Percentiles rank a stretch among this genome's conserved stretches.
Evolutionary conservation across 1,140 invertebrate species (phyloP).

Genomic region (Brachystomella parvula): DNA sequence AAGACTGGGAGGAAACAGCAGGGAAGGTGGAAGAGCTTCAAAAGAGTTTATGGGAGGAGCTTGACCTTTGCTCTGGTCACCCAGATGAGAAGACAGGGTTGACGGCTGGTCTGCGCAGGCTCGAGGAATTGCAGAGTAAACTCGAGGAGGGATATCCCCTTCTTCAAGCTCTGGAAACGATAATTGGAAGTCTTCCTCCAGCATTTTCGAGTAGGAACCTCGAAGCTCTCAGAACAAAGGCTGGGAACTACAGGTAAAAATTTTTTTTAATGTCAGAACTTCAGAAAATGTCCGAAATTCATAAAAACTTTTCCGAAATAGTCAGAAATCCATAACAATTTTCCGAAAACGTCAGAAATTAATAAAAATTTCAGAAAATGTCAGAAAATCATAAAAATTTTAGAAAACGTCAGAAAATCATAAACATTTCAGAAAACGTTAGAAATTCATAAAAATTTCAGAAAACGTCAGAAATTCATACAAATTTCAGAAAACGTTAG

Average conservation of each 20-base stretch:
- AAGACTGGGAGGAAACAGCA: slow-evolving; percentile 74
- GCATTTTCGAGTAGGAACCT: slow-evolving; percentile 63
- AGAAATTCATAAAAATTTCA: too few relatives aligned
- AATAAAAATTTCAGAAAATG: too few relatives aligned
- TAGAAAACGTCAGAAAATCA: too few relatives aligned
- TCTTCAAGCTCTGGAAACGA: slow-evolving; percentile 60
- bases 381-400: too few relatives aligned
- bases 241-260: slow-evolving; percentile 58
- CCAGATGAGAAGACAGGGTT: slow-evolving; percentile 65
- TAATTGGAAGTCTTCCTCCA: slow-evolving; percentile 52
- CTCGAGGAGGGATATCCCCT: slow-evolving; percentile 63
- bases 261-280: too few relatives aligned
- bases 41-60: slow-evolving; percentile 74
- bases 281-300: too few relatives aligned
- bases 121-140: slow-evolving; percentile 68
- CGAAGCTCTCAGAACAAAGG: slow-evolving; percentile 70
- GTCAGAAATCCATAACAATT: too few relatives aligned
- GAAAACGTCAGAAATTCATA: too few relatives aligned
- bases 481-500: too few relatives aligned
- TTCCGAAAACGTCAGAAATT: too few relatives aligned
- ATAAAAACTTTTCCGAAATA: too few relatives aligned
- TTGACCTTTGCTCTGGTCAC: slow-evolving; percentile 56
- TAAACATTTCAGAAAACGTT: too few relatives aligned
- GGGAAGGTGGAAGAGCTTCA: slow-evolving; percentile 77
- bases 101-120: slow-evolving; percentile 61